Conservation (phyloP, 2,888 invertebrate species). For the Nebria brevicollis region DNA sequence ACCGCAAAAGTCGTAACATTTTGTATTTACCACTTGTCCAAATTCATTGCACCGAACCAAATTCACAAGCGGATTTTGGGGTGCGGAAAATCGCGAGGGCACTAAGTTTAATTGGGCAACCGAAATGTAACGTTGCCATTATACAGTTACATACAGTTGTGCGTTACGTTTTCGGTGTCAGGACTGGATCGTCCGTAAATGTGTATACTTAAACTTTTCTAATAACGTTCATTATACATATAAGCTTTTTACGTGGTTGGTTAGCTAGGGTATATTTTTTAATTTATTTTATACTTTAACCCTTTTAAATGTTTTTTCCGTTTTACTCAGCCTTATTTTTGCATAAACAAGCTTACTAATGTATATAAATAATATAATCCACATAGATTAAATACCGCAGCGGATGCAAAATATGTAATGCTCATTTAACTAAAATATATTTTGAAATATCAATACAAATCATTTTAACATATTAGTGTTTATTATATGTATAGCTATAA, state of each 20-base stretch:
- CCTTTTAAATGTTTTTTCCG: neutral
- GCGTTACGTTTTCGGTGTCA: neutral
- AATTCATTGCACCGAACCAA: neutral
- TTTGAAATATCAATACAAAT: too few relatives aligned
- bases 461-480: too few relatives aligned
- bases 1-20: neutral
- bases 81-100: neutral
- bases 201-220: neutral
- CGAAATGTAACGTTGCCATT: neutral
- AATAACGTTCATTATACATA: neutral
- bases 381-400: too few relatives aligned
- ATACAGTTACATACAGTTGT: neutral
- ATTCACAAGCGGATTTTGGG: neutral
- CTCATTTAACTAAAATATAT: too few relatives aligned
- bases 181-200: neutral
- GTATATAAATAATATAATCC: too few relatives aligned
- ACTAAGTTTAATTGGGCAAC: neutral
- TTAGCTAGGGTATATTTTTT: neutral
- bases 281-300: neutral
- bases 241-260: neutral
- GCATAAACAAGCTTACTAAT: too few relatives aligned
- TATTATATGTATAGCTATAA: too few relatives aligned
- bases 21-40: neutral
- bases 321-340: neutral
- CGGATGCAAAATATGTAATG: too few relatives aligned